Evolutionary conservation across 2,113 vertebrate species (phyloP), one percentile per base, ranked within the genome.

Genomic region (Apodemus sylvaticus): DNA sequence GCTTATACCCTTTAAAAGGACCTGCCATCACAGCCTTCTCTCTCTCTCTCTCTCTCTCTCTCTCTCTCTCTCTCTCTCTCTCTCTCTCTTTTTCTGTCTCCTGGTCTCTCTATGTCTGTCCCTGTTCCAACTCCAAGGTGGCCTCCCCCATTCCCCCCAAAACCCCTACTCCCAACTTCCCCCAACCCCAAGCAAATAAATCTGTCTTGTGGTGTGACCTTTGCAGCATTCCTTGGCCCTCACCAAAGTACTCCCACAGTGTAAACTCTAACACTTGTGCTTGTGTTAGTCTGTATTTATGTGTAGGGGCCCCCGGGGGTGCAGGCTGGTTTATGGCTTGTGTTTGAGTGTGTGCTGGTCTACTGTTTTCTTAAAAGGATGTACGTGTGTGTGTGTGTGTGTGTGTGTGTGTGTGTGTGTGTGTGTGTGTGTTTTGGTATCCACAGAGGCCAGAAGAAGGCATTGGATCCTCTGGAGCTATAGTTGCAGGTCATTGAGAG

Each of bases 241-340:
- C 1, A 7, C 53, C 13, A 26, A 39, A 12, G 55, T 60, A 24
- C 20, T 60, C 22, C 58, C 11, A 3, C 22, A 24, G 20, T 12
- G 29, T 26, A 83, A 62, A 42, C n/a, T 14, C 55, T 29, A 60
- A 83, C 11, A 82, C 14, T 19, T 71, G 17, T 71, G 39, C 31
- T 34, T 68, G 45, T n/a, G 19, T 68, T 48, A 34, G 0, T 66
- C 45, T 13, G 19, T 70, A 48, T 48, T 68, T 64, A 16, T 53
- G 31, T 53, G 7, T 53, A 16, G 4, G 20, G 8, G 29, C 0
- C n/a, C n/a, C n/a, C 1, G 0, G 64, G 42, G 45, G 45, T 51
- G 36, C 66, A 5, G 55, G 19, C 24, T 51, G n/a, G 66, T 14
- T 86, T 87, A 53, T 26, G 12, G 34, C 45, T 68, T 87, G 6